Base-by-base conservation (phyloP, 2,113 vertebrate genomes). In the Anarhynchus alexandrinus region DNA sequence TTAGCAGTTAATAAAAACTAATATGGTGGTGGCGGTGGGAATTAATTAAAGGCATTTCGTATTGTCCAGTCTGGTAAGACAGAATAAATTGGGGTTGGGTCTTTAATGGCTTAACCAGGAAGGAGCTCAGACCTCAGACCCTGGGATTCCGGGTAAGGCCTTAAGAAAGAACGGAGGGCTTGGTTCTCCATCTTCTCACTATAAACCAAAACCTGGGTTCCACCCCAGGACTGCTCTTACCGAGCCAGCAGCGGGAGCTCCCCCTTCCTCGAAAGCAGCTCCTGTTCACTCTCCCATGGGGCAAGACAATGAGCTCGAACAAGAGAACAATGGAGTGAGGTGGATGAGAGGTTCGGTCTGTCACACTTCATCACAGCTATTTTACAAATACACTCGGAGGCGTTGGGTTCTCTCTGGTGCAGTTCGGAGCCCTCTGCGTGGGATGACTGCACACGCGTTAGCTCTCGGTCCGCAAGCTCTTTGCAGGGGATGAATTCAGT, bases 401-500 rank as follows among this genome's bases (percentile, higher is more conserved):
- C 27, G 6, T 16, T 38, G 57, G 54, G 47, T 65, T 82, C 62
- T 66, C 38, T 27, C 43, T 78, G 43, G 22, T 14, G 45, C 36
- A 83, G 73, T 45, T 52, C 3, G 6, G n/a, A 61, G 58, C 84
- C 64, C 27, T 42, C 51, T 88, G 82, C 76, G 87, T 32, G 98
- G 80, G 95, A 29, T 6, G 97, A 92, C 73, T 97, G 89, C 49
- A 95, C 64, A 73, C 78, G 83, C 74, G 23, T 88, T 10, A 98
- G 97, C 76, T 98, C 97, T 73, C 97, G 91, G 69, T 98, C 97
- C 79, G 98, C 98, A 15, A 96, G 96, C 90, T 98, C 98, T 92
- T 98, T 98, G 93, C 98, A 99, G 95, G 58, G 89, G 72, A 97
- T 98, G 59, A 98, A 97, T 84, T 98, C 97, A 2, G 62, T 36